Percentiles rank a stretch among this genome's conserved stretches.
These are phyloP conservation scores for Sinocyclocheilus rhinocerous DNA, from an alignment of 2,113 vertebrate species.

Conservation along the genomic window DNA sequence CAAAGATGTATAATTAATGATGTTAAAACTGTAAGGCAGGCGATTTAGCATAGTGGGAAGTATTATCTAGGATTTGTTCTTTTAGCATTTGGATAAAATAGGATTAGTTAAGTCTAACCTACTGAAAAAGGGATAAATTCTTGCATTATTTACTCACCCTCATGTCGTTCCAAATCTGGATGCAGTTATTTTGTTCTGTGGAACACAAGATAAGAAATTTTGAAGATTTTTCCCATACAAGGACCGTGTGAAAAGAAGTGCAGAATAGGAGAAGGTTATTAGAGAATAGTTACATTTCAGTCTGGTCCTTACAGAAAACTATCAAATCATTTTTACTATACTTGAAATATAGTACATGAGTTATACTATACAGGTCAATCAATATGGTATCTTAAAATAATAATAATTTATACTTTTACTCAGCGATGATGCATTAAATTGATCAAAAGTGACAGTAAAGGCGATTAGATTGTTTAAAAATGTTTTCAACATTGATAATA, in stretches of 20 bases:
- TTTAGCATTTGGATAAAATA: not conserved
- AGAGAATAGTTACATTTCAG: not conserved
- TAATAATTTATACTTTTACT: not conserved
- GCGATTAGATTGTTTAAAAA: too few relatives aligned
- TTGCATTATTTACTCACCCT: constrained; percentile 23
- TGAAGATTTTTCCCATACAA: not conserved
- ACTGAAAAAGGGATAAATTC: not conserved
- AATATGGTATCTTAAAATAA: not conserved
- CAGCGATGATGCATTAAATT: not conserved
- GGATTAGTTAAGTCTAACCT: not conserved
- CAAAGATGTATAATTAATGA: constrained; percentile 41
- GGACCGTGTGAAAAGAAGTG: not conserved
- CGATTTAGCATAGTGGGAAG: constrained; percentile 19
- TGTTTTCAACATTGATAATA: not conserved
- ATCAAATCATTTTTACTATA: not conserved
- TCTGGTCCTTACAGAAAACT: not conserved
- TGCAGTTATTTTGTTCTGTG: not conserved
- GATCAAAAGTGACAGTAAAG: not conserved
- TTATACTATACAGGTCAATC: not conserved
- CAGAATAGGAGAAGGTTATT: not conserved
- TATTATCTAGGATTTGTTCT: constrained; percentile 35
- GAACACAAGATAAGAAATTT: not conserved
- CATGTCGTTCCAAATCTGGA: not conserved
- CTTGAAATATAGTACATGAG: not conserved
- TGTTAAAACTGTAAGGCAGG: constrained; percentile 13